A percentile compares a stretch with the other conserved stretches of the same genome.
Conservation (phyloP, 2,888 invertebrate species). For the Baronia brevicornis region DNA sequence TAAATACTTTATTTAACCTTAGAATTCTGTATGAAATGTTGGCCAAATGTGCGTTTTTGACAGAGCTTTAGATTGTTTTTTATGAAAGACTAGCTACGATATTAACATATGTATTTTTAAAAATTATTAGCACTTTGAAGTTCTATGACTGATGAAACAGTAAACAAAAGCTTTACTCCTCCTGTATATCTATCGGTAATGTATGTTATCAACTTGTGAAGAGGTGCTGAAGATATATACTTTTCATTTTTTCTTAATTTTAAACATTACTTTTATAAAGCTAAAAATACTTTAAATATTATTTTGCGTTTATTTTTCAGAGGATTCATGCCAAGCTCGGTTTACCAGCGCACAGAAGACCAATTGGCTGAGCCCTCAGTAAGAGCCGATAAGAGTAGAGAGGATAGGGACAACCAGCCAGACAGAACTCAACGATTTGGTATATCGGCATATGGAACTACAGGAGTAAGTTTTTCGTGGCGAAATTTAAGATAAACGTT, state of each 20-base stretch:
- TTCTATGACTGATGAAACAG: background rate
- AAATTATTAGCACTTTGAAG: no score
- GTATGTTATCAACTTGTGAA: background rate
- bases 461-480: conserved; percentile 42
- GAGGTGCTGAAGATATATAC: no score
- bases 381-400: conserved; percentile 48
- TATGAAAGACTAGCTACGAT: no score
- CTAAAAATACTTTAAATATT: background rate
- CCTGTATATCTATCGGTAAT: background rate
- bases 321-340: conserved; percentile 61
- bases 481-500: background rate
- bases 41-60: no score
- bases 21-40: no score
- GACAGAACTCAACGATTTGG: conserved; percentile 75
- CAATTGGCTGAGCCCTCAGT: conserved; percentile 66
- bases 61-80: no score
- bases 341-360: conserved; percentile 54
- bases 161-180: background rate
- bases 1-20: no score
- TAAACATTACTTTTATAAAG: no score
- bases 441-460: conserved; percentile 67
- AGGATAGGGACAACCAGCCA: conserved; percentile 43
- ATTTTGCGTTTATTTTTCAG: conserved; percentile 44
- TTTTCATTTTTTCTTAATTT: background rate
- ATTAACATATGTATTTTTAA: no score